Percentiles rank a stretch among this genome's conserved stretches.
phyloP scores from a whole-genome alignment of 1,140 invertebrate genomes.

The Potamilus streckersoni region DNA sequence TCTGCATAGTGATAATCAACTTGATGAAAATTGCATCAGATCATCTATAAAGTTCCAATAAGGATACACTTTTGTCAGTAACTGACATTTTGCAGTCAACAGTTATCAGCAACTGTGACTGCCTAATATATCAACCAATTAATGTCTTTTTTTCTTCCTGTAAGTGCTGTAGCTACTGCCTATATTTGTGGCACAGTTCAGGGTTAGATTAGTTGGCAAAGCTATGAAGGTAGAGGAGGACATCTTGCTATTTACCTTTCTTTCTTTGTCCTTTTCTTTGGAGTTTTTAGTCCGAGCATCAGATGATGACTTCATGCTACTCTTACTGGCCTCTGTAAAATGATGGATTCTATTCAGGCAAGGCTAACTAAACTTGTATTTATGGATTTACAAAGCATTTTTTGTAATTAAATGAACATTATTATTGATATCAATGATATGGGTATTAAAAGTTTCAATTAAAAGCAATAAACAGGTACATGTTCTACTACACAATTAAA shows the following conservation, averaged over 20 bases:
- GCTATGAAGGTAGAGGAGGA: constrained; percentile 3
- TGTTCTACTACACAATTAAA: too few species aligned
- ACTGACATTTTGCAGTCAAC: too few species aligned
- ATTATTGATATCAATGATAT: not conserved
- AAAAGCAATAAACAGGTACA: not conserved
- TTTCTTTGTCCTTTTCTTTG: constrained; percentile 34
- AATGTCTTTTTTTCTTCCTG: constrained; percentile 36
- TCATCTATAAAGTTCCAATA: too few species aligned
- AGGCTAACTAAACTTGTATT: too few species aligned
- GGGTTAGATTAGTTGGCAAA: too few species aligned
- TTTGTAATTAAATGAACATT: too few species aligned
- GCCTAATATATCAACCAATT: too few species aligned
- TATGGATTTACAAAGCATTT: not conserved
- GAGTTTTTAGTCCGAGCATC: constrained; percentile 41
- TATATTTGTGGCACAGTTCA: constrained; percentile 18
- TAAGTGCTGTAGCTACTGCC: constrained; percentile 55
- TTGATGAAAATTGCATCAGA: too few species aligned
- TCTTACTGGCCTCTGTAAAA: constrained; percentile 41
- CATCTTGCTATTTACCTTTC: constrained; percentile 40
- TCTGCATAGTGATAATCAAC: too few species aligned
- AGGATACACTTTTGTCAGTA: too few species aligned
- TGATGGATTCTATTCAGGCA: not conserved
- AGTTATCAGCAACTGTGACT: too few species aligned
- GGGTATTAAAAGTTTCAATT: not conserved
- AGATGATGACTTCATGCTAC: constrained; percentile 37